Conservation (phyloP, 2,888 invertebrate species). For the Chalcis sispes region DNA sequence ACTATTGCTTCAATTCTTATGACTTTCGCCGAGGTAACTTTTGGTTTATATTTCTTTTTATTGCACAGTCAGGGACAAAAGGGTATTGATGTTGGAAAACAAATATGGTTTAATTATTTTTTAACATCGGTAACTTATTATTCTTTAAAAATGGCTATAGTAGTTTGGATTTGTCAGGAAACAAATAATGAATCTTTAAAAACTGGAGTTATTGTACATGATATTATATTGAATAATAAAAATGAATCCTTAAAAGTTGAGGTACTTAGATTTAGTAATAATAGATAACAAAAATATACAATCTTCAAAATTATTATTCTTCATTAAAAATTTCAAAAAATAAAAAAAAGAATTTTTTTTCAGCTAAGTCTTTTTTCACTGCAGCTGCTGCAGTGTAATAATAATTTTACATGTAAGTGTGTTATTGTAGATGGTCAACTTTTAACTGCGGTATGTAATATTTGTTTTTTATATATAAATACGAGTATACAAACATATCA, state of each 20-base stretch:
- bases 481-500: background rate
- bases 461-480: background rate
- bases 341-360: constrained; percentile 40
- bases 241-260: constrained; percentile 64
- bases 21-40: constrained; percentile 67
- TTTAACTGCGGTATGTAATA: constrained; percentile 61
- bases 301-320: background rate
- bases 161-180: constrained; percentile 66
- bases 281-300: background rate
- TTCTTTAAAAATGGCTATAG: constrained; percentile 61
- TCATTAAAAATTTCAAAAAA: background rate
- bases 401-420: constrained; percentile 64
- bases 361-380: constrained; percentile 67
- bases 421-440: constrained; percentile 64
- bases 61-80: constrained; percentile 56
- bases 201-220: constrained; percentile 65
- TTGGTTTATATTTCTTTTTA: constrained; percentile 68
- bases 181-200: constrained; percentile 63
- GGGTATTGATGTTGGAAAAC: constrained; percentile 61
- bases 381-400: constrained; percentile 66
- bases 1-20: constrained; percentile 63
- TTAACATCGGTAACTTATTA: constrained; percentile 65
- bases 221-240: constrained; percentile 61
- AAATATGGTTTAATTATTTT: constrained; percentile 66
- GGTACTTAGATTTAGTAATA: constrained; percentile 55